Evolutionary conservation across 1,140 invertebrate genomes (phyloP).

Genomic region (Gonatopus flavifemur): DNA sequence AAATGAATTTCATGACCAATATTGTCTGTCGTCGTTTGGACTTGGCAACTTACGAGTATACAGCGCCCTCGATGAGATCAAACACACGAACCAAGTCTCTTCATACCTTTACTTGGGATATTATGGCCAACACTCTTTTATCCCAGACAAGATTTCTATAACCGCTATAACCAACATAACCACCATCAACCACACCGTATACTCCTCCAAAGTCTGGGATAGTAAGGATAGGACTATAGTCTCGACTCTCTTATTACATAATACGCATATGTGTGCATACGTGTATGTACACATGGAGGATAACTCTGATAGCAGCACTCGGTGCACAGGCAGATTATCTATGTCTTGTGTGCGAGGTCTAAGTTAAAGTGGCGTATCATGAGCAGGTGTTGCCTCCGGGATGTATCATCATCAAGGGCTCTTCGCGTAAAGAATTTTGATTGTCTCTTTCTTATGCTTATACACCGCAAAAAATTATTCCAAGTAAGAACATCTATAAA

Average conservation of each 20-base stretch:
- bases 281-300: slow-evolving; percentile 9
- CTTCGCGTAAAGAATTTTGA: slow-evolving; percentile 24
- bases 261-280: slow-evolving; percentile 21
- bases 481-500: no score
- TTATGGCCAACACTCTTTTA: slow-evolving; percentile 22
- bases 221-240: neutral
- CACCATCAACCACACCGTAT: slow-evolving; percentile 27
- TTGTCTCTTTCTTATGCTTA: no score
- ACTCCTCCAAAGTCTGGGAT: neutral
- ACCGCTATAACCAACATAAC: slow-evolving; percentile 38
- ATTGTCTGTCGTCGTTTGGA: no score
- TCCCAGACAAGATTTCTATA: slow-evolving; percentile 29
- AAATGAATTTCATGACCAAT: no score
- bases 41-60: no score
- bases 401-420: slow-evolving; percentile 30
- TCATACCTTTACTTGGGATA: no score
- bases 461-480: no score
- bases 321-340: neutral
- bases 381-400: slow-evolving; percentile 36
- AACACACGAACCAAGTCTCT: no score
- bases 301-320: no score
- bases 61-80: no score
- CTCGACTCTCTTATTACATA: slow-evolving; percentile 29
- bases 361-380: slow-evolving; percentile 27
- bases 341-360: no score